These are phyloP conservation scores for Saccostrea glomerata DNA, from an alignment of 1,140 invertebrate genomes.

Conservation along the genomic window DNA sequence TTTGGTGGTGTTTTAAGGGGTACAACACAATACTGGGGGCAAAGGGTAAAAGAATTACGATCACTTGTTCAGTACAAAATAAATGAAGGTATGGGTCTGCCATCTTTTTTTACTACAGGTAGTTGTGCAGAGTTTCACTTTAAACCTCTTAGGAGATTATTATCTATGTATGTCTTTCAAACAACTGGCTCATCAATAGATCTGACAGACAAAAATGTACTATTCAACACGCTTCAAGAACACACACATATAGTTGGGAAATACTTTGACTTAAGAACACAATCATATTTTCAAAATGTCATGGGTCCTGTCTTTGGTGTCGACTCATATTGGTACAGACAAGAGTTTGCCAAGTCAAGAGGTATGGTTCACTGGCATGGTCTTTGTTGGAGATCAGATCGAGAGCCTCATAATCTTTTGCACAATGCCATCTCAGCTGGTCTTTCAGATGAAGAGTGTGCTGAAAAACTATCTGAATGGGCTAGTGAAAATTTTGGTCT, in stretches of 20 bases:
- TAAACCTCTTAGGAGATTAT: slow-evolving; percentile 12
- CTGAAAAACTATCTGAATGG: slow-evolving; percentile 41
- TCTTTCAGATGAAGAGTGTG: too few relatives aligned
- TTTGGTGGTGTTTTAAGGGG: too few relatives aligned
- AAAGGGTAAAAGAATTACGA: slow-evolving; percentile 49
- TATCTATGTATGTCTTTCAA: too few relatives aligned
- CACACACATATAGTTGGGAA: too few relatives aligned
- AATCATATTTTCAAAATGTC: slow-evolving; percentile 5
- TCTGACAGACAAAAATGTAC: too few relatives aligned
- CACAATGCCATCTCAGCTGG: too few relatives aligned
- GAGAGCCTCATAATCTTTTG: neutral
- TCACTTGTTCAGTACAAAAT: slow-evolving; percentile 52
- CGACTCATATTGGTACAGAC: slow-evolving; percentile 48
- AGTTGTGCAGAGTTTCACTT: slow-evolving; percentile 56
- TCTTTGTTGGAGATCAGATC: slow-evolving; percentile 54
- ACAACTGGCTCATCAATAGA: too few relatives aligned
- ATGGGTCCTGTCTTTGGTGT: slow-evolving; percentile 48
- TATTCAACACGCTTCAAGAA: too few relatives aligned
- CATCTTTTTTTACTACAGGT: slow-evolving; percentile 48
- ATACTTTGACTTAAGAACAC: too few relatives aligned
- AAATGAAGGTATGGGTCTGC: slow-evolving; percentile 48
- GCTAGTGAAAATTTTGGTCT: slow-evolving; percentile 43
- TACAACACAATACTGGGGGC: neutral
- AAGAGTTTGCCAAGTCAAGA: slow-evolving; percentile 54
- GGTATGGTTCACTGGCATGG: slow-evolving; percentile 58